Evolutionary conservation across 2,888 invertebrate genomes (phyloP).

Genomic region (Parnassius orleans): DNA sequence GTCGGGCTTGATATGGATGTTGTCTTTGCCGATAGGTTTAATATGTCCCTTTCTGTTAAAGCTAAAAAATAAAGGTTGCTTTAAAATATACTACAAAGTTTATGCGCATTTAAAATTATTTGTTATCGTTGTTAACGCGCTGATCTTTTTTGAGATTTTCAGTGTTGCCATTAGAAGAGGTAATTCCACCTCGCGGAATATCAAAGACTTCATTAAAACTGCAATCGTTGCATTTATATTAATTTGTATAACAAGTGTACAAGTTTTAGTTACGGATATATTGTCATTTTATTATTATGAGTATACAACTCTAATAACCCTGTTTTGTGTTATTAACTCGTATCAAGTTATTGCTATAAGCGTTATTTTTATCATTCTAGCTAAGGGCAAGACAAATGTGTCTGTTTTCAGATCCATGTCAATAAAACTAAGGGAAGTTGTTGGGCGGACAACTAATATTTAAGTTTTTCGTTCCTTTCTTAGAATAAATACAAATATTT

Average conservation of each 20-base stretch:
- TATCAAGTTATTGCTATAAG: constrained; percentile 43
- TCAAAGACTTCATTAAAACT: constrained; percentile 38
- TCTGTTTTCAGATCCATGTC: constrained; percentile 27
- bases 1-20: constrained; percentile 43
- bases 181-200: constrained; percentile 31
- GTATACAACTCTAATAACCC: constrained; percentile 27
- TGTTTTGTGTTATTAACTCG: constrained; percentile 46
- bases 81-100: constrained; percentile 37
- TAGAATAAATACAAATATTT: too few relatives aligned
- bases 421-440: constrained; percentile 25
- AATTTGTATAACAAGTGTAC: constrained; percentile 52
- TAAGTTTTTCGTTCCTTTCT: background rate
- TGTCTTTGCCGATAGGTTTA: constrained; percentile 46
- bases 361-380: constrained; percentile 39
- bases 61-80: constrained; percentile 24
- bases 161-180: constrained; percentile 39
- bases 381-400: constrained; percentile 28
- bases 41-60: constrained; percentile 35
- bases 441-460: background rate
- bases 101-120: constrained; percentile 50
- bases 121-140: constrained; percentile 45
- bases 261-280: constrained; percentile 52
- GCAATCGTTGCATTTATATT: constrained; percentile 48
- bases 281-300: constrained; percentile 33
- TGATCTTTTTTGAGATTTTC: constrained; percentile 53